These are phyloP conservation scores for Dendrolimus punctatus DNA, from an alignment of 1,140 invertebrate genomes.

Conservation along the genomic window DNA sequence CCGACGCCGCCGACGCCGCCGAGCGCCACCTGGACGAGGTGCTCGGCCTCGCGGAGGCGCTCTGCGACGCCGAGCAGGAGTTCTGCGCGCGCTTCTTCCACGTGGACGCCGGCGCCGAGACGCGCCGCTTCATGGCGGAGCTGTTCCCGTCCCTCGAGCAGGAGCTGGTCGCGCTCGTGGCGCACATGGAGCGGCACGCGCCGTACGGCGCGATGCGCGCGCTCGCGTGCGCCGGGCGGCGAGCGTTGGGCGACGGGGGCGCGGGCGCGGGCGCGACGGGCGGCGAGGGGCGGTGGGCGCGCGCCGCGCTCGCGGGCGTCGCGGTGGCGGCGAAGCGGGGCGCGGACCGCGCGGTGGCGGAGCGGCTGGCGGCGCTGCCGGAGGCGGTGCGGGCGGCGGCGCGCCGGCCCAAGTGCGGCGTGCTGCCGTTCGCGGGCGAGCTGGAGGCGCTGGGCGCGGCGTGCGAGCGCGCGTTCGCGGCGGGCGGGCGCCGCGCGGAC, in stretches of 20 bases:
- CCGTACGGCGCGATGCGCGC: constrained; percentile 94
- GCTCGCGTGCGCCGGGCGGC: constrained; percentile 57
- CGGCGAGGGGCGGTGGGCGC: constrained; percentile 91
- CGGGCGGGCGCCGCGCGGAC: constrained; percentile 92
- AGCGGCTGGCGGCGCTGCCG: constrained; percentile 87
- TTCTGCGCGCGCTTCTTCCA: no score
- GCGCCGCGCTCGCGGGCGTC: constrained; percentile 35
- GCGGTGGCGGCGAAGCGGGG: constrained; percentile 90
- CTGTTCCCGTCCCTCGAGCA: constrained; percentile 90
- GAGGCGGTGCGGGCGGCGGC: constrained; percentile 81
- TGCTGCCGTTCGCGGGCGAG: constrained; percentile 92
- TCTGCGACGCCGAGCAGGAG: constrained; percentile 95
- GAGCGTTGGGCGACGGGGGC: constrained; percentile 77
- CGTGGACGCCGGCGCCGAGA: constrained; percentile 86
- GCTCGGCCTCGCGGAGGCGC: constrained; percentile 90
- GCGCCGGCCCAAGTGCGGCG: constrained; percentile 85
- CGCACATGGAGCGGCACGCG: constrained; percentile 89
- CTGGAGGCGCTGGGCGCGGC: constrained; percentile 92
- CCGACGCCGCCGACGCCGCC: constrained; percentile 18
- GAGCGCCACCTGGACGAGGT: constrained; percentile 66
- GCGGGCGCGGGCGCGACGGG: no score
- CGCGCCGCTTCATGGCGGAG: constrained; percentile 88
- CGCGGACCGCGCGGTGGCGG: constrained; percentile 94
- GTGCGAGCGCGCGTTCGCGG: constrained; percentile 90
- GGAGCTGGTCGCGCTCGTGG: constrained; percentile 89